Conservation (phyloP, 1,140 invertebrate genomes). For the Aphis gossypii region DNA sequence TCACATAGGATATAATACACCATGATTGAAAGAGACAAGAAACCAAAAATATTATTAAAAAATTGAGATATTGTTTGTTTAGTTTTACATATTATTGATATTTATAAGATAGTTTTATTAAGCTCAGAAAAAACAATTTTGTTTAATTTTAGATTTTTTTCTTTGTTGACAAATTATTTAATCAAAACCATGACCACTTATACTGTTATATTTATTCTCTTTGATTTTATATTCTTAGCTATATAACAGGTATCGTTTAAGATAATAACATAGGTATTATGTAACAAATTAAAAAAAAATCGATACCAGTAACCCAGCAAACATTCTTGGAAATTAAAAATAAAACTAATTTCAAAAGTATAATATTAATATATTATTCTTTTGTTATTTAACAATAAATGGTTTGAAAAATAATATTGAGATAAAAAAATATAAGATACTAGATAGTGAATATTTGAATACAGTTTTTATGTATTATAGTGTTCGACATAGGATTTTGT, state of each 20-base stretch:
- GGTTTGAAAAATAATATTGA: no score
- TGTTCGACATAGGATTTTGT: background rate
- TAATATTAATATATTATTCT: background rate
- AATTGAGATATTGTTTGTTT: background rate
- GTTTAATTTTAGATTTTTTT: background rate
- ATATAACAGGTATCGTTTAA: background rate
- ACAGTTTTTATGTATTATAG: background rate
- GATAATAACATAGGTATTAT: background rate
- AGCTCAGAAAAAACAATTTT: background rate
- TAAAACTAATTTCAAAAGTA: background rate
- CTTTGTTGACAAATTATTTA: background rate
- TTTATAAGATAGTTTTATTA: background rate
- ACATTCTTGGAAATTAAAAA: background rate
- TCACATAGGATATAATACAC: background rate
- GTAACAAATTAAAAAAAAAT: background rate
- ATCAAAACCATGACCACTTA: background rate
- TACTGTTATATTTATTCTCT: background rate
- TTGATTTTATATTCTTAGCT: background rate
- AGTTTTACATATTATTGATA: background rate
- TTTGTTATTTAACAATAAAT: background rate
- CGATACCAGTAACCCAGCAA: background rate
- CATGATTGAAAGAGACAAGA: background rate
- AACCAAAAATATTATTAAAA: background rate
- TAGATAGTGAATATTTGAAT: background rate
- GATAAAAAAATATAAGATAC: background rate